phyloP scores from a whole-genome alignment of 2,888 invertebrate genomes.

The Podotricha telesiphe region DNA sequence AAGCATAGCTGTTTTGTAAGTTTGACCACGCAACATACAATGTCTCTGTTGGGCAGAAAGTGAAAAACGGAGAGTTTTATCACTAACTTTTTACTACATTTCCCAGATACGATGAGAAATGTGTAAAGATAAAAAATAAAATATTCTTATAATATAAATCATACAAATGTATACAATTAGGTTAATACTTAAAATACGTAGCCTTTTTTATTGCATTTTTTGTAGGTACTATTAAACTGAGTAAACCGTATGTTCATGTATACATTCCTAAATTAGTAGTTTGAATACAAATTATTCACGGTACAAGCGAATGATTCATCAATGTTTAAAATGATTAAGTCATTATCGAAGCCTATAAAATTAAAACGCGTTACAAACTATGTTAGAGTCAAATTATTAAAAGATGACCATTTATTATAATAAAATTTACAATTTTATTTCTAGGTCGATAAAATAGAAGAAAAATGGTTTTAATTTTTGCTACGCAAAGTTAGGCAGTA shows the following conservation, averaged over 20 bases:
- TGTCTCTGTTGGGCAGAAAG: not conserved
- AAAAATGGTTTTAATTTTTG: conserved; percentile 2
- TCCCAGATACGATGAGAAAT: not conserved
- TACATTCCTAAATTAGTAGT: not conserved
- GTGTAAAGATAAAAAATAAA: not conserved
- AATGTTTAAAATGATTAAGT: conserved; percentile 5
- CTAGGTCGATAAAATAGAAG: not conserved
- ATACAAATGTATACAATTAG: not conserved
- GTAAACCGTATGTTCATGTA: not conserved
- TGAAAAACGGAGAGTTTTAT: not conserved
- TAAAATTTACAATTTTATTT: not conserved
- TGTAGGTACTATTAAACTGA: not conserved
- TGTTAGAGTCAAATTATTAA: conserved; percentile 2
- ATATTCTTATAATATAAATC: not conserved
- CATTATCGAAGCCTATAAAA: conserved; percentile 2
- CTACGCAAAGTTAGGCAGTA: not conserved
- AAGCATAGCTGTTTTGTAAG: too few relatives aligned
- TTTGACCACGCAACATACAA: too few relatives aligned
- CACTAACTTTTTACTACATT: not conserved
- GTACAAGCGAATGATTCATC: not conserved
- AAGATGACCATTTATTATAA: not conserved
- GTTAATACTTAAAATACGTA: not conserved
- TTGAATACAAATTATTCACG: conserved; percentile 5
- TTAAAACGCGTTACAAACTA: not conserved
- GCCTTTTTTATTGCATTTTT: not conserved